Conservation (phyloP, 2,797 vertebrate species). For the Podarcis lilfordi region DNA sequence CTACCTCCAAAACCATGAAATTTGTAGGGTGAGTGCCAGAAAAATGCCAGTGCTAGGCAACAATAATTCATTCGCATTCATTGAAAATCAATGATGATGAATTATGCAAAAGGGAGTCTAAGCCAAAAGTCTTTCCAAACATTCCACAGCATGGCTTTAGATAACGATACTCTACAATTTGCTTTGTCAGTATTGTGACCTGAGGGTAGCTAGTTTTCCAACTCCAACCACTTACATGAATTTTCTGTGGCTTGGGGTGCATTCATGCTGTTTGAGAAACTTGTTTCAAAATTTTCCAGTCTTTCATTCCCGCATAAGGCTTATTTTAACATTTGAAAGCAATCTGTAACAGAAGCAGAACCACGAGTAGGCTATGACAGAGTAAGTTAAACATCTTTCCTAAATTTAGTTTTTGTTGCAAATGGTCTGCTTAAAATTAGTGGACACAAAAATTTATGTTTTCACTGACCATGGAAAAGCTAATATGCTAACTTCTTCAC, state of each 20-base stretch:
- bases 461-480: background rate
- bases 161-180: constrained; percentile 14
- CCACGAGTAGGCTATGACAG: background rate
- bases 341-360: constrained; percentile 43
- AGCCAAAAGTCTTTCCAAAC: background rate
- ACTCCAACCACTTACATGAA: constrained; percentile 33
- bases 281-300: constrained; percentile 21
- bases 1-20: background rate
- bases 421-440: constrained; percentile 26
- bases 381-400: constrained; percentile 20
- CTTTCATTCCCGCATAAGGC: constrained; percentile 33
- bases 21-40: background rate
- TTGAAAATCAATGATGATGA: background rate
- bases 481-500: background rate
- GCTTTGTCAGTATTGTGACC: constrained; percentile 12
- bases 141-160: constrained; percentile 2
- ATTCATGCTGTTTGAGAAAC: constrained; percentile 27
- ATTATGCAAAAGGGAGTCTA: background rate
- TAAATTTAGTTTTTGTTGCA: constrained; percentile 25
- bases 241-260: constrained; percentile 29
- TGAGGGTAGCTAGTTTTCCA: constrained; percentile 15
- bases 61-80: background rate
- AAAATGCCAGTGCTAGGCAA: background rate
- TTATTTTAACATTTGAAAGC: constrained; percentile 44
- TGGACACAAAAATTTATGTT: background rate